phyloP scores from a whole-genome alignment of 1,140 invertebrate species.

The Prorops nasuta region DNA sequence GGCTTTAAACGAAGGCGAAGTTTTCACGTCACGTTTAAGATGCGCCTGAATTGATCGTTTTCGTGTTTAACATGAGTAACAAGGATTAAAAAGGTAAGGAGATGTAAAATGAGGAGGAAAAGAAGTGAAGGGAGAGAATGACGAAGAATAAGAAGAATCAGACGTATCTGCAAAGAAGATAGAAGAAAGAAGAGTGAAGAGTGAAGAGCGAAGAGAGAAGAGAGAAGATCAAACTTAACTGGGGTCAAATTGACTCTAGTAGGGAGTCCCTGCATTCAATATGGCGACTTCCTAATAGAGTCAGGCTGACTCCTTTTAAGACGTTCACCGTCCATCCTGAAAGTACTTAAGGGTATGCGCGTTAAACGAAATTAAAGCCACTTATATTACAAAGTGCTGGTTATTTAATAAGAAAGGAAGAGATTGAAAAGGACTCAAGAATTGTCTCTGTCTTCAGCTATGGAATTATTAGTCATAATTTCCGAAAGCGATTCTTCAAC shows the following conservation, averaged over 20 bases:
- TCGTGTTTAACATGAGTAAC: slow-evolving; percentile 16
- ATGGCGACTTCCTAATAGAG: slow-evolving; percentile 91
- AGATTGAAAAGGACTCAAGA: too few relatives aligned
- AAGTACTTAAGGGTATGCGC: slow-evolving; percentile 22
- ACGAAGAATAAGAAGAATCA: not conserved
- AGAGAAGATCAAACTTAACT: slow-evolving; percentile 64
- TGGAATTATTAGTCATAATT: too few relatives aligned
- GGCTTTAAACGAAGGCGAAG: too few relatives aligned
- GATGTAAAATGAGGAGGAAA: not conserved
- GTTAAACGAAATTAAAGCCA: slow-evolving; percentile 16
- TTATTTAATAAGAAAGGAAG: slow-evolving; percentile 20
- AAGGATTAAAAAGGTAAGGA: slow-evolving; percentile 16
- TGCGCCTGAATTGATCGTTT: slow-evolving; percentile 17
- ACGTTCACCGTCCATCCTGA: slow-evolving; percentile 46
- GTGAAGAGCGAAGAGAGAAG: slow-evolving; percentile 30
- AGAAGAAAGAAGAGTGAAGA: slow-evolving; percentile 2
- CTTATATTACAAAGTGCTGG: slow-evolving; percentile 19
- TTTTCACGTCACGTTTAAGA: slow-evolving; percentile 20
- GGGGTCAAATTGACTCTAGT: slow-evolving; percentile 95
- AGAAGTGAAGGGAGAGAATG: slow-evolving; percentile 2
- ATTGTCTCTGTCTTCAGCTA: too few relatives aligned
- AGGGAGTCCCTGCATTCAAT: slow-evolving; percentile 84
- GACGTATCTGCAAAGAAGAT: slow-evolving; percentile 9
- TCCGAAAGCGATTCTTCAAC: too few relatives aligned
- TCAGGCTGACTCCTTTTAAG: slow-evolving; percentile 88